These are phyloP conservation scores for Ochlodes sylvanus DNA, from an alignment of 2,888 invertebrate genomes.

Conservation along the genomic window DNA sequence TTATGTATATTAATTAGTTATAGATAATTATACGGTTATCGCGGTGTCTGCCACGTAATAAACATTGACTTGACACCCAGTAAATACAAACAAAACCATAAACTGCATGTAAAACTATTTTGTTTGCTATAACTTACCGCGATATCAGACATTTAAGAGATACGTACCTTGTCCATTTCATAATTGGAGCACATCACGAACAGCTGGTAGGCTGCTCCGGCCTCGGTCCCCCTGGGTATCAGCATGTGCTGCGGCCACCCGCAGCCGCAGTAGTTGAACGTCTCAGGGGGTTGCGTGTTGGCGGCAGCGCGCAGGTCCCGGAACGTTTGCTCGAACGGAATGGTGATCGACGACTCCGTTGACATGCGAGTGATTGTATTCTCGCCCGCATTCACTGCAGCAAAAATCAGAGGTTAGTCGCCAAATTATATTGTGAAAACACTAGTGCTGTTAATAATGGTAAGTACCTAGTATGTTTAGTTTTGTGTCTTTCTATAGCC, in stretches of 20 bases:
- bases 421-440: too few species aligned
- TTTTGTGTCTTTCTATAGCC: too few species aligned
- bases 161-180: constrained; percentile 70
- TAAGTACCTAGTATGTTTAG: too few species aligned
- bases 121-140: too few species aligned
- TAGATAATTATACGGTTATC: too few species aligned
- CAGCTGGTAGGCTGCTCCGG: constrained; percentile 67
- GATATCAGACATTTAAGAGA: too few species aligned
- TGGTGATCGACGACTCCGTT: constrained; percentile 84
- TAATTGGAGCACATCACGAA: constrained; percentile 82
- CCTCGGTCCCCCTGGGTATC: constrained; percentile 79
- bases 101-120: too few species aligned
- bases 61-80: too few species aligned
- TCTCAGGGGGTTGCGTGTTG: constrained; percentile 53
- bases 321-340: constrained; percentile 86
- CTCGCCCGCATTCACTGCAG: constrained; percentile 83
- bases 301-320: constrained; percentile 71
- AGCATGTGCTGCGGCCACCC: constrained; percentile 87
- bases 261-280: constrained; percentile 86
- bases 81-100: too few species aligned
- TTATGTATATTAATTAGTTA: too few species aligned
- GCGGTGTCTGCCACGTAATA: too few species aligned
- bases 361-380: constrained; percentile 85
- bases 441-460: too few species aligned
- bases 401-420: constrained; percentile 4